Conservation (phyloP, 1,140 invertebrate species). For the Ceratina calcarata region DNA sequence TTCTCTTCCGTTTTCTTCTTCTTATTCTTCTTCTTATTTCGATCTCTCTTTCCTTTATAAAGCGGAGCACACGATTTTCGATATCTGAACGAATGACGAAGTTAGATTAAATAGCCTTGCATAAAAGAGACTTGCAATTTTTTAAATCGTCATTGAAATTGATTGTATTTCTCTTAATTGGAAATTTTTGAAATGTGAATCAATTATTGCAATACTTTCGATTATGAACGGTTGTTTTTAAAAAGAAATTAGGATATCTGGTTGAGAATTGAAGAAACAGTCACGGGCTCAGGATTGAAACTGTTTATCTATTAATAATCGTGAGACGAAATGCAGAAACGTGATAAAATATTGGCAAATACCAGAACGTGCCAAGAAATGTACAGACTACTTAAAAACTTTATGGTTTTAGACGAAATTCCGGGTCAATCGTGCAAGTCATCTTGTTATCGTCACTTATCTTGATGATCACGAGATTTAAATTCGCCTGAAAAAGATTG, state of each 20-base stretch:
- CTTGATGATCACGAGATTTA: too few species aligned
- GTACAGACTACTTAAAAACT: background rate
- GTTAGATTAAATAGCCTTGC: too few species aligned
- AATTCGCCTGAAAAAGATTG: too few species aligned
- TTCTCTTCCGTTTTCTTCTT: conserved; percentile 4
- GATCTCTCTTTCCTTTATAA: background rate
- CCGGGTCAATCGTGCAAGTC: too few species aligned
- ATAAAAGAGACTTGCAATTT: too few species aligned
- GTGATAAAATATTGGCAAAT: background rate
- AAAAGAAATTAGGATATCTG: background rate
- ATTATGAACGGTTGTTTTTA: background rate
- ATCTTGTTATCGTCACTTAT: too few species aligned
- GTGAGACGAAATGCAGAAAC: conserved; percentile 4
- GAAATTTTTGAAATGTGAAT: background rate
- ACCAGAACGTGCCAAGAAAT: background rate
- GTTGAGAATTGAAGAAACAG: background rate
- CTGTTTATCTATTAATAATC: background rate
- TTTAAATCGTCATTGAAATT: too few species aligned
- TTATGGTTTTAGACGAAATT: too few species aligned
- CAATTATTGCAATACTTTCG: too few species aligned
- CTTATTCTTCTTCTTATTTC: background rate
- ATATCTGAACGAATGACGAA: background rate
- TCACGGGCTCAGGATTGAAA: too few species aligned
- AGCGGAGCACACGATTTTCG: background rate
- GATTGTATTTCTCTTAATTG: too few species aligned